A percentile compares a stretch with the other conserved stretches of the same genome.
Evolutionary conservation across 1,140 invertebrate genomes (phyloP).

Genomic region (Pemphigus obesinymphae): DNA sequence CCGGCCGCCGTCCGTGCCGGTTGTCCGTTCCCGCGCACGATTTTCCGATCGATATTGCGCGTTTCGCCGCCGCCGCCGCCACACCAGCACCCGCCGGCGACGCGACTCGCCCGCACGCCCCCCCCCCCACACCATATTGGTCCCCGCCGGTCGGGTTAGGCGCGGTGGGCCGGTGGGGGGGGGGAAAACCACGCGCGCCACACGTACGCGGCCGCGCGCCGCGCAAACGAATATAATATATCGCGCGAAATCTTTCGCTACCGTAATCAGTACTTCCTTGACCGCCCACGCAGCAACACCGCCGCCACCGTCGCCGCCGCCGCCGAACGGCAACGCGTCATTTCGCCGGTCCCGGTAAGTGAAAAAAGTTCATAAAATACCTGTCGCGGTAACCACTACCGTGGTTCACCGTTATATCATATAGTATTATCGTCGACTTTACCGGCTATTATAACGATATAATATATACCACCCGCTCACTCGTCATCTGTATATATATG

Average conservation of each 20-base stretch:
- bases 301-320: background rate
- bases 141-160: no score
- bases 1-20: background rate
- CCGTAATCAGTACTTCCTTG: slow-evolving; percentile 37
- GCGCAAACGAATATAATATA: slow-evolving; percentile 4
- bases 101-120: background rate
- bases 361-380: no score
- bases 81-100: background rate
- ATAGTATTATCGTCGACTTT: no score
- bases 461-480: no score
- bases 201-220: background rate
- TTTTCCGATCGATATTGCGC: slow-evolving; percentile 21
- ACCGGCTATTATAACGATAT: no score
- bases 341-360: background rate
- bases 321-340: background rate
- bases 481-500: no score
- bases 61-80: background rate
- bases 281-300: slow-evolving; percentile 18
- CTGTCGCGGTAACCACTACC: no score
- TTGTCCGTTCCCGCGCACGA: background rate
- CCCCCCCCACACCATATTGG: background rate
- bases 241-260: slow-evolving; percentile 34
- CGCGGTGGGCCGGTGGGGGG: background rate
- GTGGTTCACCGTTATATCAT: no score
- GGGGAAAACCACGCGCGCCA: background rate